Percentiles rank a stretch among this genome's conserved stretches.
These are phyloP conservation scores for Salminus brasiliensis DNA, from an alignment of 2,113 vertebrate genomes.

Conservation along the genomic window DNA sequence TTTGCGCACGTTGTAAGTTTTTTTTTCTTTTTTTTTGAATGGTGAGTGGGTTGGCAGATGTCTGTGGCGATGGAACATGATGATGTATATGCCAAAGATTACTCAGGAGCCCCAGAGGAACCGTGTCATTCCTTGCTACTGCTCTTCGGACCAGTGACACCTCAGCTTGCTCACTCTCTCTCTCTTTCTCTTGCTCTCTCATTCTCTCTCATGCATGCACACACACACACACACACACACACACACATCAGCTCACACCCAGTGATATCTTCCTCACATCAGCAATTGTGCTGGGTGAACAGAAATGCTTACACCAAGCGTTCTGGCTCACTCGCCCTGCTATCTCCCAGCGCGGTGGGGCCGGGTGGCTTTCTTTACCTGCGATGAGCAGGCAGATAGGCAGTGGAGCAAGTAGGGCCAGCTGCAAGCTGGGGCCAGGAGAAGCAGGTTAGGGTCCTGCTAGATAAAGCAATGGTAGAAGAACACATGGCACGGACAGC, in stretches of 20 bases:
- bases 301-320: slow-evolving; percentile 57
- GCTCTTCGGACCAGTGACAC: slow-evolving; percentile 37
- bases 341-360: slow-evolving; percentile 26
- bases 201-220: neutral
- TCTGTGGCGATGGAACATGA: slow-evolving; percentile 38
- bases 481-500: neutral
- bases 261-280: slow-evolving; percentile 58
- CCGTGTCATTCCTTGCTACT: slow-evolving; percentile 36
- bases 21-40: neutral
- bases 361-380: slow-evolving; percentile 38
- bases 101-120: slow-evolving; percentile 35
- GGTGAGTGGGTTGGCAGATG: slow-evolving; percentile 34
- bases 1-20: slow-evolving; percentile 41
- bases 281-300: slow-evolving; percentile 56
- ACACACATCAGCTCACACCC: neutral
- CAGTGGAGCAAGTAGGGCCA: slow-evolving; percentile 14
- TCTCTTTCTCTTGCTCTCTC: slow-evolving; percentile 16
- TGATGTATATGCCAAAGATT: slow-evolving; percentile 55
- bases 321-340: slow-evolving; percentile 40
- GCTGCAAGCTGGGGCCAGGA: neutral
- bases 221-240: neutral
- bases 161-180: slow-evolving; percentile 35
- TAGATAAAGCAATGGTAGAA: neutral
- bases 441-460: neutral
- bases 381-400: slow-evolving; percentile 45